Evolutionary conservation across 2,113 vertebrate species (phyloP), one percentile per base, ranked within the genome.

Genomic region (Caranx melampygus): DNA sequence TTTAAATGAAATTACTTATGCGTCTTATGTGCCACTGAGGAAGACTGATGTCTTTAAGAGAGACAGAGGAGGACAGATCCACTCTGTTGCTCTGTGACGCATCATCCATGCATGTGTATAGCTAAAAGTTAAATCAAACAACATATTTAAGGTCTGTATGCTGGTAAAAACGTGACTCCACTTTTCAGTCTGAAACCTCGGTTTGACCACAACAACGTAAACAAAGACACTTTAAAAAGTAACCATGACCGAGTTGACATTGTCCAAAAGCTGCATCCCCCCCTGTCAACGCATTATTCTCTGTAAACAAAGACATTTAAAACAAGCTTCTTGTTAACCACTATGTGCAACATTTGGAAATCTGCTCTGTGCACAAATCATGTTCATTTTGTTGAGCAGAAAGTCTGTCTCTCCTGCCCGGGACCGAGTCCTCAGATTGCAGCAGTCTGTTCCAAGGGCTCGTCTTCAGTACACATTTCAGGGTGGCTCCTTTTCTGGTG

Each of bases 401-500:
- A 34, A 49, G 15, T 18, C 6, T 47, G 40, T 42, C 35, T 8
- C 16, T 55, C 34, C 16, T 4, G 51, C 61, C n/a, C n/a, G 54
- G 4, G 6, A n/a, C 1, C 10, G 15, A 62, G 58, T 62, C 35
- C 47, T 47, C 6, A 60, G 55, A 37, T 4, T 9, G 0, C 26
- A 26, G 31, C 18, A 37, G 59, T 34, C 51, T 52, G 7, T n/a
- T 55, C 54, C 61, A 51, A 59, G 42, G 20, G 52, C n/a, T 79
- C 64, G 8, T 58, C 66, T 20, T 83, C 72, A 7, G 63, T 62
- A 11, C 76, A 82, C 1, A 89, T n/a, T 34, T 89, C 90, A 3
- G 89, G 78, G 64, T 95, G 94, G 72, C 84, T 91, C 71, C 92
- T 93, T 51, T 85, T 89, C 75, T 94, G 93, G 81, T 94, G 94